Evolutionary conservation across 2,113 vertebrate genomes (phyloP).

Genomic region (Albula goreensis): DNA sequence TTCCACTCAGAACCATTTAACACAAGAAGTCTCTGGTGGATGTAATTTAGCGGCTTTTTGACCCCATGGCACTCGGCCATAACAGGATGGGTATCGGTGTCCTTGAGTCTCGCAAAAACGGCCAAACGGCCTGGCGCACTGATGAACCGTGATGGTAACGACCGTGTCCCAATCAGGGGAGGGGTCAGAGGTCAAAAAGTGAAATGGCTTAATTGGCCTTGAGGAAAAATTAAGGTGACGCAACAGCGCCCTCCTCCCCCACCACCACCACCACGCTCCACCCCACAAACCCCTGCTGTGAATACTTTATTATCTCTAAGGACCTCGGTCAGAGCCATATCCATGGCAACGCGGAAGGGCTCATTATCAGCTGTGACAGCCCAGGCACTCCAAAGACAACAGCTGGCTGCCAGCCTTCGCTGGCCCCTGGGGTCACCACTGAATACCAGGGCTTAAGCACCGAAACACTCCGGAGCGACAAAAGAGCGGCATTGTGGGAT

Average conservation of each 20-base stretch:
- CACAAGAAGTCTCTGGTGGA: neutral
- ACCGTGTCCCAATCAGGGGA: neutral
- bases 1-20: neutral
- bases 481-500: neutral
- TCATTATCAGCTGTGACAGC: neutral
- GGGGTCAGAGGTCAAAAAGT: slow-evolving; percentile 12
- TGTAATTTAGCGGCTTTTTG: neutral
- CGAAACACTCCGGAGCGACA: neutral
- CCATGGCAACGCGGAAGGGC: slow-evolving; percentile 19
- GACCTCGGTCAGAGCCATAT: neutral
- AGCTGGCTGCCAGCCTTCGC: neutral
- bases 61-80: neutral
- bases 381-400: neutral
- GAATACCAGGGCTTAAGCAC: neutral
- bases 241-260: neutral
- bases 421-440: slow-evolving; percentile 4
- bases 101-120: neutral
- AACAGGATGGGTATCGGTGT: neutral
- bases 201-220: slow-evolving; percentile 12
- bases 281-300: neutral
- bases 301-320: slow-evolving; percentile 14
- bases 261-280: no score
- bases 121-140: no score
- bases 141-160: neutral
- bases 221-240: slow-evolving; percentile 13